Evolutionary conservation across 2,797 vertebrate species (phyloP).

Genomic region (Lycodopsis pacificus): DNA sequence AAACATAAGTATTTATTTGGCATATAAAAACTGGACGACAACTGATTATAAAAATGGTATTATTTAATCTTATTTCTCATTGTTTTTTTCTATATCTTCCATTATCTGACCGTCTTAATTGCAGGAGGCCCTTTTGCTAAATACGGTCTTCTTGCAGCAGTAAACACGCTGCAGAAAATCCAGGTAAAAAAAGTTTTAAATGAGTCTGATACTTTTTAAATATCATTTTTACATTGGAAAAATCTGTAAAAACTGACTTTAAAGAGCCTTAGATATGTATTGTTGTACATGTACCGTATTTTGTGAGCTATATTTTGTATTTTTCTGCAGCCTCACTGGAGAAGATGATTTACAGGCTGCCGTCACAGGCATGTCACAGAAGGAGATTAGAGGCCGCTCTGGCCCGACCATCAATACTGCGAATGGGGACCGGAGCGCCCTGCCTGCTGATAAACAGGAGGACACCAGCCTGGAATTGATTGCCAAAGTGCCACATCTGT

Average conservation of each 20-base stretch:
- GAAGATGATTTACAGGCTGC: conserved; percentile 55
- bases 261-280: not conserved
- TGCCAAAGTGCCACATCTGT: conserved; percentile 55
- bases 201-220: not conserved
- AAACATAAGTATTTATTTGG: not conserved
- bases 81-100: not conserved
- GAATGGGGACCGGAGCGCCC: conserved; percentile 41
- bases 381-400: conserved; percentile 58
- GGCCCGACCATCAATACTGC: conserved; percentile 58
- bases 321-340: conserved; percentile 2
- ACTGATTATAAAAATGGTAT: not conserved
- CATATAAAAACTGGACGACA: not conserved
- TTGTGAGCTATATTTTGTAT: not conserved
- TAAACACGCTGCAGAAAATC: not conserved
- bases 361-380: conserved; percentile 33
- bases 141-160: not conserved
- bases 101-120: not conserved
- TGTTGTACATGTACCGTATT: not conserved
- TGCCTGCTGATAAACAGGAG: conserved; percentile 53
- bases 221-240: not conserved
- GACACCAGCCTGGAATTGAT: conserved; percentile 56
- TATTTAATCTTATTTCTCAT: not conserved
- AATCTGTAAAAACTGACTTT: not conserved
- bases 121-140: not conserved
- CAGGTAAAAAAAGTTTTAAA: accelerated